Base-by-base conservation (phyloP, 2,797 vertebrate genomes). In the Hephaestus fuliginosus region DNA sequence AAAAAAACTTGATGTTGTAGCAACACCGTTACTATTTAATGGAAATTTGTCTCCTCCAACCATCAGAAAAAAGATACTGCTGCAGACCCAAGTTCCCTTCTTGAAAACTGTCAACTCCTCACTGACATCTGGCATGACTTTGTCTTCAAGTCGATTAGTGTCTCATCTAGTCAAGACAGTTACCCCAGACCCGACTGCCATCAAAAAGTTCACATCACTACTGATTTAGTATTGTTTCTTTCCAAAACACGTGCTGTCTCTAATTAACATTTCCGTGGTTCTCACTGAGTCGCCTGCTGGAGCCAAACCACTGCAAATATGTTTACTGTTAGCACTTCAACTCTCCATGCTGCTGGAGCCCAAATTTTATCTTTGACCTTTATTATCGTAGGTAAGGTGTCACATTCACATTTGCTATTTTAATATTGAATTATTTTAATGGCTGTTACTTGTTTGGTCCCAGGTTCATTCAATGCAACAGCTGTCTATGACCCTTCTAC, bases 41-140 rank as follows among this genome's bases (percentile, higher is more conserved):
- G 53, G 7, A 41, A 55, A 66, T 7, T 9, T 10, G 0, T 60
- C 11, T 41, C 68, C 5, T 22, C 17, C 7, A 66, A 25, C 17
- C 62, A 30, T 13, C 43, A 46, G 46, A 69, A 58, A 70, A 62
- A 70, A 33, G 25, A 7, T 12, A 64, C 17, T 36, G 43, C 28
- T 30, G 10, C 46, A 52, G n/a, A 58, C 4, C 25, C 0, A 0
- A 15, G 33, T n/a, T 44, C 52, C 3, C 46, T 28, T 56, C 9
- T 49, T 60, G 20, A 74, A 11, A 63, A 64, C 22, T 15, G 22
- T 67, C 69, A 66, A 10, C 64, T 70, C 28, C 17, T 74, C 10
- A 22, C 36, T 20, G 53, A 84, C 76, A 74, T 80, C 73, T 87
- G 81, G 70, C 53, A 39, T 56, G 13, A 63, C 55, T 74, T 83